Base-by-base conservation (phyloP, 2,113 vertebrate genomes). In the Labrus mixtus region DNA sequence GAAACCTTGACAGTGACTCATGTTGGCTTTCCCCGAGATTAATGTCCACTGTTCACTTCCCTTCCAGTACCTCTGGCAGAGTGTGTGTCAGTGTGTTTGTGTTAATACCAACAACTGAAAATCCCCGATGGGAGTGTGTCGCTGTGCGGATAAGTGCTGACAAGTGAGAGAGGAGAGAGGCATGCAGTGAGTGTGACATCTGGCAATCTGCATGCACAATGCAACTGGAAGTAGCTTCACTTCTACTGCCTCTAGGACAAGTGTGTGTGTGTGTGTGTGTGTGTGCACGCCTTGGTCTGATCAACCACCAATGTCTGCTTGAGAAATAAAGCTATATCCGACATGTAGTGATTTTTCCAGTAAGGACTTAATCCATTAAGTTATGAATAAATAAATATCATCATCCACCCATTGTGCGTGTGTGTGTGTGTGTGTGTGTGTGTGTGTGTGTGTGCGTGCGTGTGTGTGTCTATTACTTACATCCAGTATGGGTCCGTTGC, bases 401-500 rank as follows among this genome's bases (percentile, higher is more conserved):
- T 56, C 69, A 79, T 69, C 22, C 62, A 37, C 3, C 68, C 55
- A 58, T 62, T 62, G 36, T 16, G 10, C 43, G 45, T 46, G 67
- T 66, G 73, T 36, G 15, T 59, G 73, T 65, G 48, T 45, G 58
- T 51, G 15, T 36, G 10, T 75, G 67, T 66, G 73, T 36, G 15
- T 59, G 73, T 65, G 48, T 45, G 58, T 62, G 36, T 16, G 10
- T 41, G 45, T 46, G 67, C 63, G 73, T 36, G 15, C 56, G 73
- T 65, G 48, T 45, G 58, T 51, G 15, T 36, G 10, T 75, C 80
- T 29, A 79, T 69, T 63, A 95, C 97, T 97, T 77, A 98, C 97
- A 90, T 99, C 97, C 87, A 99, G 94, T 86, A 99, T 98, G 15
- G 97, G 96, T 19, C 97, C 97, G 0, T 98, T 98, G 89, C 97